Base-by-base conservation (phyloP, 1,140 invertebrate genomes). In the Oedothorax gibbosus region DNA sequence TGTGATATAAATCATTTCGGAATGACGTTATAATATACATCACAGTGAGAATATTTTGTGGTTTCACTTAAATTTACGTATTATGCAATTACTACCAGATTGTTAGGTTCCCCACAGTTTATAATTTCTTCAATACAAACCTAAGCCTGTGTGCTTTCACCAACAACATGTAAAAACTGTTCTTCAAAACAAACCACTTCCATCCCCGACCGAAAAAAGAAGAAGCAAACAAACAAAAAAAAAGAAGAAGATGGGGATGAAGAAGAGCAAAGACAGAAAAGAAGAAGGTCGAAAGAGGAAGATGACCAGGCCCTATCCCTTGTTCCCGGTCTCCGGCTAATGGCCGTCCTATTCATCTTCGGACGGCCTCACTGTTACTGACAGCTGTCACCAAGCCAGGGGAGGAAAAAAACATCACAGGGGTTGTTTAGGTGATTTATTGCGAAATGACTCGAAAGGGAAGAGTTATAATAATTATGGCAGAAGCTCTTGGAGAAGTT, bases 351-450 rank as follows among this genome's bases (percentile, higher is more conserved):
- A 81, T 81, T 81, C 78, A 81, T 81, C 78, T 81, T 81, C 64
- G 78, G 35, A 81, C 66, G n/a, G 54, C 78, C 35, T 35, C 35
- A 57, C 51, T 81, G 78, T 81, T 56, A 81, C 78, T 81, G 78
- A 81, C 78, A 81, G 78, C 78, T 81, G 78, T 81, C 78, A 81
- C 69, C 78, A 79, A 79, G 77, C 77, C 35, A 65, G 77, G 11
- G 51, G 14, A 21, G 53, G 53, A 81, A 81, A 81, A 81, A 81
- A 71, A 81, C 35, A 1, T 35, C 35, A 35, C n/a, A 54, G 78
- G 78, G 78, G 66, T 71, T 81, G 78, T 81, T 81, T 81, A 81
- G 62, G 78, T 81, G 78, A 81, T 81, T 81, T 81, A 81, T 81
- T 65, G 64, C 35, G 53, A 68, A 65, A 81, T 81, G 69, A 81